Percentiles rank a stretch among this genome's conserved stretches.
These are phyloP conservation scores for Lytechinus pictus DNA, from an alignment of 35 echinoderm and acorn worm genomes.

Conservation along the genomic window DNA sequence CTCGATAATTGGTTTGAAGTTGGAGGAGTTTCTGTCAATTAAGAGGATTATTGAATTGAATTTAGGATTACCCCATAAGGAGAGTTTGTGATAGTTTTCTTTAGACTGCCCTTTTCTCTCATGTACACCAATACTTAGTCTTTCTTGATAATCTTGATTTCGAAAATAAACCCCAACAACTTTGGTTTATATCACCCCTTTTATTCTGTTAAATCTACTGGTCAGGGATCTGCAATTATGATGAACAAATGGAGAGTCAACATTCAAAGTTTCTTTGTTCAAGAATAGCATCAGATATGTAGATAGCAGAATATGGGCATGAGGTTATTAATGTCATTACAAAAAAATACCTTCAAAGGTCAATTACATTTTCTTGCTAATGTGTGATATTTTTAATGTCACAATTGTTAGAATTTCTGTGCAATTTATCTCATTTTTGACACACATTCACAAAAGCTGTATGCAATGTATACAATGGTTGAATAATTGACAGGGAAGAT, in stretches of 20 bases:
- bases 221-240: too few species aligned
- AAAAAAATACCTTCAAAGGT: neutral
- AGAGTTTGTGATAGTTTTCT: neutral
- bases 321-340: neutral
- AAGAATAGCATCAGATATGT: too few species aligned
- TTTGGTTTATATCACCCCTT: neutral
- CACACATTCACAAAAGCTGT: too few species aligned
- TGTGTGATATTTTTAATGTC: too few species aligned
- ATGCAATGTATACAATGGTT: too few species aligned
- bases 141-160: neutral
- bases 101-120: neutral
- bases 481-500: neutral
- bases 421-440: too few species aligned
- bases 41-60: slow-evolving; percentile 19
- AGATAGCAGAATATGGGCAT: too few species aligned
- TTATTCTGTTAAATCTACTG: too few species aligned
- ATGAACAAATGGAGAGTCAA: too few species aligned
- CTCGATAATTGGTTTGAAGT: neutral
- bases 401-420: too few species aligned
- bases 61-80: neutral
- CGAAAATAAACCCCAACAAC: neutral
- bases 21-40: slow-evolving; percentile 2
- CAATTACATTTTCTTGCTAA: neutral
- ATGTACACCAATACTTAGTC: neutral
- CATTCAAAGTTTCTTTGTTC: too few species aligned